Base-by-base conservation (phyloP, 2,888 invertebrate genomes). In the Agrochola litura region DNA sequence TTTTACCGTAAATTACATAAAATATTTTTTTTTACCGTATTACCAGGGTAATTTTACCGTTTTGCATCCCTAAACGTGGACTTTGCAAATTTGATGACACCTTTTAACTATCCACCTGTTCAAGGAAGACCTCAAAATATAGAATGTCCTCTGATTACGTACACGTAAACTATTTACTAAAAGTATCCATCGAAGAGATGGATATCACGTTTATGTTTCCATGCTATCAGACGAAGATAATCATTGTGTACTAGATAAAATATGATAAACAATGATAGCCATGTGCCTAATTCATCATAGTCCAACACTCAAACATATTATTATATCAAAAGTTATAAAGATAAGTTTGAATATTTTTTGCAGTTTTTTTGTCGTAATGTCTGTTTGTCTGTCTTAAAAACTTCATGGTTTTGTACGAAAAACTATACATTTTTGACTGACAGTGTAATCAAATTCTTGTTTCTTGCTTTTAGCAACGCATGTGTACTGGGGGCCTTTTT, bases 211-310 rank as follows among this genome's bases (percentile, higher is more conserved):
- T 0, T 14, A 25, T 82, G 78, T 82, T 78, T 65, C 1, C 10
- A 0, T n/a, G 56, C 43, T 81, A 83, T 82, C 82, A 61, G 41
- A 14, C 19, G 0, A 0, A 52, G 82, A 78, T 82, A 69, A 72
- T 82, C 49, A 46, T 61, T 65, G 67, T 82, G 67, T 83, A 82
- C 43, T 0, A 12, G 78, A 82, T 77, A 81, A 25, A 14, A 37
- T 58, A 37, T 25, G 80, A 80, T 79, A 80, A 73, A 41, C 12
- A 37, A 19, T 41, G 70, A 82, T 78, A 78, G 56, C 49, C 30
- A 63, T 71, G 60, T 71, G 69, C 58, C 73, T 78, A 78, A 73
- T 74, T 71, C 77, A 81, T 82, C 82, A 82, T 74, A 46, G 37
- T 78, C 41, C 30, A 37, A 63, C 43, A 76, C n/a, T 70, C 56